phyloP scores from a whole-genome alignment of 2,113 vertebrate species.

The Mobula hypostoma region DNA sequence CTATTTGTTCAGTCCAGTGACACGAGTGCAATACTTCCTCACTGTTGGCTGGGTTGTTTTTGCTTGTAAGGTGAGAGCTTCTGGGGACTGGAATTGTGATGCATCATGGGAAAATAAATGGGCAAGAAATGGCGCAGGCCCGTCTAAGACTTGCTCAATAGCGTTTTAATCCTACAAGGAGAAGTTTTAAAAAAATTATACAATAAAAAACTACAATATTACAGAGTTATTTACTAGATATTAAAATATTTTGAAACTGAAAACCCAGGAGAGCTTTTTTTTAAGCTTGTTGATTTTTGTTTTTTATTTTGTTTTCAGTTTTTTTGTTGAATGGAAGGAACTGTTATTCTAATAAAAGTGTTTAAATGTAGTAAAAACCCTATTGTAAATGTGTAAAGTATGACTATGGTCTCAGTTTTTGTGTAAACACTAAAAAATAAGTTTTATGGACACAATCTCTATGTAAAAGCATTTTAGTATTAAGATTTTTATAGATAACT shows the following conservation, averaged over 20 bases:
- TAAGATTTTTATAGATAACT: constrained; percentile 71
- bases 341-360: constrained; percentile 40
- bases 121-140: constrained; percentile 44
- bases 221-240: constrained; percentile 53
- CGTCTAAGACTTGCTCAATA: constrained; percentile 42
- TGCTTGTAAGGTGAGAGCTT: constrained; percentile 37
- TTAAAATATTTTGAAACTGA: constrained; percentile 47
- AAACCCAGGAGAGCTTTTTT: constrained; percentile 45
- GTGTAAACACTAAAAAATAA: constrained; percentile 60
- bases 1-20: constrained; percentile 34
- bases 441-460: constrained; percentile 66
- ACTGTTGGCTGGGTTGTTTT: constrained; percentile 28
- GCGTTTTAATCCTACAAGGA: constrained; percentile 49
- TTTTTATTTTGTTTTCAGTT: constrained; percentile 29
- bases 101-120: constrained; percentile 41
- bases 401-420: constrained; percentile 48
- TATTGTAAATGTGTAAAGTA: constrained; percentile 67
- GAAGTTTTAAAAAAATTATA: constrained; percentile 39
- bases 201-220: constrained; percentile 40
- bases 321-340: background rate
- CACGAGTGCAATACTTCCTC: constrained; percentile 53
- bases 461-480: constrained; percentile 75
- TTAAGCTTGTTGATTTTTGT: constrained; percentile 45
- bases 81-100: constrained; percentile 42
- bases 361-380: constrained; percentile 48